Evolutionary conservation across 2,888 invertebrate species (phyloP).

Genomic region (Lepidonotus clava): DNA sequence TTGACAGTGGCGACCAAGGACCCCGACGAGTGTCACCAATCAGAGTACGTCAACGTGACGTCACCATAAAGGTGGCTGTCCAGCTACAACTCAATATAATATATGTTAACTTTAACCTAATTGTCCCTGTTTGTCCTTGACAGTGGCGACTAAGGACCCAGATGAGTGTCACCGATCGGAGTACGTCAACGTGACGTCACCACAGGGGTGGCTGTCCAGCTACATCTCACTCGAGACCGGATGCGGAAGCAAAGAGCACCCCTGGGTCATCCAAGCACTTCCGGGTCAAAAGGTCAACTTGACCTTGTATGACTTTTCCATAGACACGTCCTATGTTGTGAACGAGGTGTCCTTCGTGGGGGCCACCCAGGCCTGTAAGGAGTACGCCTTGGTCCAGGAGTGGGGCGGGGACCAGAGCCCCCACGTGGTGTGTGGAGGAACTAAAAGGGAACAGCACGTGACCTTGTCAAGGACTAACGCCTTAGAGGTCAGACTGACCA

Average conservation of each 20-base stretch:
- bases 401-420: slow-evolving; percentile 33
- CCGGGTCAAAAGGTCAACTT: slow-evolving; percentile 46
- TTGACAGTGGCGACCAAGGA: slow-evolving; percentile 33
- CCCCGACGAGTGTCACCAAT: slow-evolving; percentile 29
- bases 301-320: slow-evolving; percentile 52
- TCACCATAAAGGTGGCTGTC: slow-evolving; percentile 44
- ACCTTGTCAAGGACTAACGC: slow-evolving; percentile 16
- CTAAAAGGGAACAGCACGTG: slow-evolving; percentile 48
- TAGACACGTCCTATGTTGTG: slow-evolving; percentile 17
- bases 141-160: slow-evolving; percentile 9
- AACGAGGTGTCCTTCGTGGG: slow-evolving; percentile 31
- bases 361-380: slow-evolving; percentile 48
- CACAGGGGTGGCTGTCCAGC: slow-evolving; percentile 51
- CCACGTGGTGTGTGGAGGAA: slow-evolving; percentile 51
- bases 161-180: slow-evolving; percentile 48
- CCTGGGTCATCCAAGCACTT: slow-evolving; percentile 49
- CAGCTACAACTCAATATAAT: slow-evolving; percentile 40
- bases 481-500: slow-evolving; percentile 48
- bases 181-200: slow-evolving; percentile 53
- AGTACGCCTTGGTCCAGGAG: slow-evolving; percentile 54
- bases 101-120: no score
- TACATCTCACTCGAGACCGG: slow-evolving; percentile 37
- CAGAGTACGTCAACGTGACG: slow-evolving; percentile 54
- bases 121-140: no score
- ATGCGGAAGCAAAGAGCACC: slow-evolving; percentile 44